These are phyloP conservation scores for Phylloscopus trochiloides DNA, from an alignment of 2,113 vertebrate species.

Conservation along the genomic window DNA sequence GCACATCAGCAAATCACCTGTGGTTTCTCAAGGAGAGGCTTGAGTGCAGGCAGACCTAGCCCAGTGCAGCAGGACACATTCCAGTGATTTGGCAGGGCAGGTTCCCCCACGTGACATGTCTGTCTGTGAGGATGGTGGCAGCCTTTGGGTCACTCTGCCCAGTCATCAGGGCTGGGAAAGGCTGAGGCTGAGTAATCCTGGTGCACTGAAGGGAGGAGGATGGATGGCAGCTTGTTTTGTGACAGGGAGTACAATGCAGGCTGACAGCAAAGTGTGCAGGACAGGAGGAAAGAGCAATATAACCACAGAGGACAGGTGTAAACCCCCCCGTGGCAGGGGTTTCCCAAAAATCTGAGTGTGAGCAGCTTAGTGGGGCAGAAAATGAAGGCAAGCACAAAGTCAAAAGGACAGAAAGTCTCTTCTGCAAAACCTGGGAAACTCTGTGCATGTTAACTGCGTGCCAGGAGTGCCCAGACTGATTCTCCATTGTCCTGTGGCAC, in stretches of 20 bases:
- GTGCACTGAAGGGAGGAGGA: not conserved
- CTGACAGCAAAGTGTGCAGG: not conserved
- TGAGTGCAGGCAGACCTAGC: not conserved
- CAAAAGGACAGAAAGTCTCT: not conserved
- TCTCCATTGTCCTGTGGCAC: not conserved
- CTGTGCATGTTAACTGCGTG: fast-evolving
- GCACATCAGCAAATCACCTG: not conserved
- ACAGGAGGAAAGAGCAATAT: not conserved
- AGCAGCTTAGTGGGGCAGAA: not conserved
- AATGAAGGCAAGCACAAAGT: not conserved
- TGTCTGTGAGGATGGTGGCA: not conserved
- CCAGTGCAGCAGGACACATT: not conserved
- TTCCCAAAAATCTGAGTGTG: not conserved
- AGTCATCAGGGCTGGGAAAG: not conserved
- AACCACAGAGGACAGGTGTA: not conserved
- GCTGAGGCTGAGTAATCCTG: not conserved
- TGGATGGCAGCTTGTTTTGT: not conserved
- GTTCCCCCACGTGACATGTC: fast-evolving
- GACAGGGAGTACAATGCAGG: not conserved
- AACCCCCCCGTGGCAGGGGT: not conserved
- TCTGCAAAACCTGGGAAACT: not conserved
- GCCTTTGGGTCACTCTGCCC: not conserved
- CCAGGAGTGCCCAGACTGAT: not conserved
- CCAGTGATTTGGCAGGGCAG: not conserved
- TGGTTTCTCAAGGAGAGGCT: not conserved